These are phyloP conservation scores for Stichodactyla helianthus DNA, from an alignment of 64 coral and sea anemone species.

Conservation along the genomic window DNA sequence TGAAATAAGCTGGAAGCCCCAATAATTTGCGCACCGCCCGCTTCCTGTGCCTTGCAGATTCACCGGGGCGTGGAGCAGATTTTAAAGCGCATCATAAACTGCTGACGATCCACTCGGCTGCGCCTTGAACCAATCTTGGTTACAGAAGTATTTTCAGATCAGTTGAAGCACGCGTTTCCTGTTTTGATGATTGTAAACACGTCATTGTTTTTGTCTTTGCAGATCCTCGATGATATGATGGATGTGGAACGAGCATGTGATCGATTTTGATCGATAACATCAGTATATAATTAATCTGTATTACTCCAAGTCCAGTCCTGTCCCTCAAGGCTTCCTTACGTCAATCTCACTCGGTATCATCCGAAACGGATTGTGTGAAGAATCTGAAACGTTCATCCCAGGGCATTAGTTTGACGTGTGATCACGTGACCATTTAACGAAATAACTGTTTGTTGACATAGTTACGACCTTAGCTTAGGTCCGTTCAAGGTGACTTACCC, in stretches of 20 bases:
- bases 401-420: neutral
- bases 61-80: neutral
- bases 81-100: neutral
- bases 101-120: neutral
- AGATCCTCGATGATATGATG: conserved; percentile 99
- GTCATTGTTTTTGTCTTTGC: conserved; percentile 20
- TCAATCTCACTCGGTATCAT: neutral
- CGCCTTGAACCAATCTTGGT: neutral
- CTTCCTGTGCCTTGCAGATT: neutral
- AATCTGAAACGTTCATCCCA: neutral
- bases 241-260: conserved; percentile 79
- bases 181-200: neutral
- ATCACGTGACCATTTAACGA: neutral
- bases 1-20: neutral
- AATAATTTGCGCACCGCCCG: neutral
- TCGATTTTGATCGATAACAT: conserved; percentile 62
- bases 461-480: neutral
- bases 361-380: neutral
- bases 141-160: too few species aligned
- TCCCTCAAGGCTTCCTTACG: neutral
- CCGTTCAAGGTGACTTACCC: neutral
- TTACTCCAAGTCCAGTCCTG: too few species aligned
- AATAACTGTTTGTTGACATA: neutral
- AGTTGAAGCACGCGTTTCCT: neutral
- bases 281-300: neutral